A percentile compares a stretch with the other conserved stretches of the same genome.
phyloP scores from a whole-genome alignment of 92 coral and sea anemone species.

The Galaxea fascicularis region DNA sequence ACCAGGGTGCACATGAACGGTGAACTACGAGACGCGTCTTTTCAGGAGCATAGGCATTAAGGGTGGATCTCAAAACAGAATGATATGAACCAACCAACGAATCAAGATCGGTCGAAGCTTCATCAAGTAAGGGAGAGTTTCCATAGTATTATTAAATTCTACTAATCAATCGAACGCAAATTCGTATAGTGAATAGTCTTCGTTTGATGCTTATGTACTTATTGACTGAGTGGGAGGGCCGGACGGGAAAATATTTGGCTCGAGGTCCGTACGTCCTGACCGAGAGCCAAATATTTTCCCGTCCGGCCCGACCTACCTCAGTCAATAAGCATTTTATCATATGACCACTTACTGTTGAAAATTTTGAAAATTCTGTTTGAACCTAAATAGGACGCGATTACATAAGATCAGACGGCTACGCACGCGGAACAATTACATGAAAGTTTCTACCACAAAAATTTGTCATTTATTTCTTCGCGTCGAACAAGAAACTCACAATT shows the following conservation, averaged over 20 bases:
- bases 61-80: constrained; percentile 16
- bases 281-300: too few species aligned
- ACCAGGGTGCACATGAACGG: constrained; percentile 32
- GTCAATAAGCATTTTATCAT: too few species aligned
- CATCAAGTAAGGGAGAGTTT: constrained; percentile 31
- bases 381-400: constrained; percentile 5
- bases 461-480: too few species aligned
- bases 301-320: too few species aligned
- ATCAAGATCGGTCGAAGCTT: constrained; percentile 8
- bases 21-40: constrained; percentile 23
- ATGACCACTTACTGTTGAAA: too few species aligned
- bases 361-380: too few species aligned
- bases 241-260: too few species aligned
- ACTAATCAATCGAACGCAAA: constrained; percentile 32
- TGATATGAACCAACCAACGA: constrained; percentile 37
- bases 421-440: too few species aligned
- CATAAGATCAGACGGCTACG: constrained; percentile 2
- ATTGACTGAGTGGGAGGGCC: too few species aligned
- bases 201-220: constrained; percentile 17
- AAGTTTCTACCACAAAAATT: too few species aligned
- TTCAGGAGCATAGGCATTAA: constrained; percentile 25
- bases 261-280: too few species aligned
- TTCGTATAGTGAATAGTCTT: constrained; percentile 24
- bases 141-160: constrained; percentile 23
- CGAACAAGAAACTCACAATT: too few species aligned